Percentiles rank a stretch among this genome's conserved stretches.
Conservation (phyloP, 2,797 vertebrate genomes). For the Betta splendens region DNA sequence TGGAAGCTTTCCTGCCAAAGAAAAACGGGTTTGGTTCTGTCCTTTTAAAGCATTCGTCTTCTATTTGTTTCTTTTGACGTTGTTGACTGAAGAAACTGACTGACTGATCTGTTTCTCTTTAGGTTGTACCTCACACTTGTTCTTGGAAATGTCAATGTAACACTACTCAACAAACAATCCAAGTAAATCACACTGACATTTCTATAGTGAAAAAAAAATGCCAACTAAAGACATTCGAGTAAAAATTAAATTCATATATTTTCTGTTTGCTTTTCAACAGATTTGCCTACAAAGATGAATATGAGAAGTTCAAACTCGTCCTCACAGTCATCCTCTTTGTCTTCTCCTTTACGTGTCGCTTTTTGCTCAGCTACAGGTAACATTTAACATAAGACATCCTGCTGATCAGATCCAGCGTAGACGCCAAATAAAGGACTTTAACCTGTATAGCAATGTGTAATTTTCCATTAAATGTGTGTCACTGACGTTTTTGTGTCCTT, state of each 20-base stretch:
- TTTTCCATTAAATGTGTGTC: neutral
- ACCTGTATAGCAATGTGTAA: no score
- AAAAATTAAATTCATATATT: accelerated
- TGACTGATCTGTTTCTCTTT: neutral
- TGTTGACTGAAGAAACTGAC: no score
- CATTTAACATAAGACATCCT: no score
- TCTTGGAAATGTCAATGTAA: slow-evolving; percentile 82
- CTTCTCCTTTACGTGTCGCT: slow-evolving; percentile 91
- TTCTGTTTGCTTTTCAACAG: slow-evolving; percentile 64
- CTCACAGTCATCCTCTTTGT: slow-evolving; percentile 93
- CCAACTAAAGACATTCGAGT: neutral
- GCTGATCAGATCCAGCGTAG: no score
- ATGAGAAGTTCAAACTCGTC: slow-evolving; percentile 96
- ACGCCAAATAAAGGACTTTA: no score
- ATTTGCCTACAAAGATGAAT: slow-evolving; percentile 98
- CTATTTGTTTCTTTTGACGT: neutral
- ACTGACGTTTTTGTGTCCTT: neutral
- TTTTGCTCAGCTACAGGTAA: slow-evolving; percentile 94
- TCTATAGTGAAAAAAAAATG: no score
- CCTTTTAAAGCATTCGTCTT: no score
- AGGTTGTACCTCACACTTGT: slow-evolving; percentile 92
- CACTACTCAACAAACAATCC: slow-evolving; percentile 82
- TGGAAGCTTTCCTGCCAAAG: slow-evolving; percentile 97
- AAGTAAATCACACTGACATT: slow-evolving; percentile 67
- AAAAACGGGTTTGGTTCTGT: slow-evolving; percentile 90